These are phyloP conservation scores for Pardosa pseudoannulata DNA, from an alignment of 2,888 invertebrate genomes.

Conservation along the genomic window DNA sequence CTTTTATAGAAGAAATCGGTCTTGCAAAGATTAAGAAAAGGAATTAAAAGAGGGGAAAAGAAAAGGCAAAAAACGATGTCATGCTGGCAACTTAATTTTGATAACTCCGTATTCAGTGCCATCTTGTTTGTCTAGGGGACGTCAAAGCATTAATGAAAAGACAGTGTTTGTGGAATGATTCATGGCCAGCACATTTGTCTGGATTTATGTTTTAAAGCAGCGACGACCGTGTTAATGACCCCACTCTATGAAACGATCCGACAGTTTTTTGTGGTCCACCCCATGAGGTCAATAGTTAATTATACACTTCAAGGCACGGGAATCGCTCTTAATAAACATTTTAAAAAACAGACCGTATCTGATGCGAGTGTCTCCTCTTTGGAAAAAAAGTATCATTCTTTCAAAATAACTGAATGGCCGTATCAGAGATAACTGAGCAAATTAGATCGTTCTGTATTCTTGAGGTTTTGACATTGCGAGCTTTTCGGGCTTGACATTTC, in stretches of 20 bases:
- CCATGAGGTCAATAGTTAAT: slow-evolving; percentile 16
- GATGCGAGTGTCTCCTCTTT: background rate
- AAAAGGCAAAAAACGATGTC: background rate
- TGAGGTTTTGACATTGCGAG: background rate
- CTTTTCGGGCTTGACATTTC: too few relatives aligned
- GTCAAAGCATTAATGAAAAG: slow-evolving; percentile 59
- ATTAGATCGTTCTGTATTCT: background rate
- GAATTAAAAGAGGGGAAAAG: background rate
- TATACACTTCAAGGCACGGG: background rate
- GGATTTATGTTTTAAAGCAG: background rate
- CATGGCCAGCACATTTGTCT: slow-evolving; percentile 11
- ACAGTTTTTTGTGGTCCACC: too few relatives aligned
- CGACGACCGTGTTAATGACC: background rate
- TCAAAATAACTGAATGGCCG: background rate
- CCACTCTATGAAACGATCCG: background rate
- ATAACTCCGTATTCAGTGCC: slow-evolving; percentile 27
- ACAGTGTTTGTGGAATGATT: background rate
- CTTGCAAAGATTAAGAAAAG: background rate
- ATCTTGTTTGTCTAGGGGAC: slow-evolving; percentile 62
- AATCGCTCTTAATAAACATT: background rate
- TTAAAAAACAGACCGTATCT: background rate
- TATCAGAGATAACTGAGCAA: background rate
- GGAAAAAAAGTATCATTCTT: background rate
- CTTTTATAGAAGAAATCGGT: slow-evolving; percentile 4
- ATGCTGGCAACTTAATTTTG: slow-evolving; percentile 63